phyloP scores from a whole-genome alignment of 2,113 vertebrate species.

The Leptobrachium leishanense region DNA sequence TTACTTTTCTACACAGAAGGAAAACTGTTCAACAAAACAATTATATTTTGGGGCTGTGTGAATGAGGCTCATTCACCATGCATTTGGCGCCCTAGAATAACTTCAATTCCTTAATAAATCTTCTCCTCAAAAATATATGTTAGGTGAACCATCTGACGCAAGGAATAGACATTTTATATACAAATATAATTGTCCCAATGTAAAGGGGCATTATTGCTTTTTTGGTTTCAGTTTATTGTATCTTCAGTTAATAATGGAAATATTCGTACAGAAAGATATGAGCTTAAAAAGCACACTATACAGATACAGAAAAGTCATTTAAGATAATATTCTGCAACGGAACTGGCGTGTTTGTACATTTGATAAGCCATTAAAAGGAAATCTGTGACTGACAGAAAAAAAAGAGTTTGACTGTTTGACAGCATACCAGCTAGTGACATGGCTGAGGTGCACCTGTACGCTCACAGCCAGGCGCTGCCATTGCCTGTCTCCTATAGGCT shows the following conservation, averaged over 20 bases:
- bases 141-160: not conserved
- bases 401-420: not conserved
- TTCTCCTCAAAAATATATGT: too few relatives aligned
- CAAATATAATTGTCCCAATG: slow-evolving; percentile 1
- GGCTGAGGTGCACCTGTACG: too few relatives aligned
- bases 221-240: not conserved
- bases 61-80: too few relatives aligned
- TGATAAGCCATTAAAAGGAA: slow-evolving; percentile 9
- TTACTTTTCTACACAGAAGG: not conserved
- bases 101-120: too few relatives aligned
- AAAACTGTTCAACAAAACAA: too few relatives aligned
- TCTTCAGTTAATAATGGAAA: slow-evolving; percentile 15
- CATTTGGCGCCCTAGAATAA: too few relatives aligned
- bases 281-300: slow-evolving; percentile 7
- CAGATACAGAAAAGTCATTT: not conserved
- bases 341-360: slow-evolving; percentile 1
- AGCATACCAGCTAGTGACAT: too few relatives aligned
- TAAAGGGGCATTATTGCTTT: slow-evolving; percentile 1
- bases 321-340: not conserved
- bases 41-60: too few relatives aligned
- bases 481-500: too few relatives aligned
- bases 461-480: too few relatives aligned
- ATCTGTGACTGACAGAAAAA: not conserved
- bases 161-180: not conserved
- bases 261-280: slow-evolving; percentile 20